Conservation (phyloP, 2,113 vertebrate species). For the Fulica atra region DNA sequence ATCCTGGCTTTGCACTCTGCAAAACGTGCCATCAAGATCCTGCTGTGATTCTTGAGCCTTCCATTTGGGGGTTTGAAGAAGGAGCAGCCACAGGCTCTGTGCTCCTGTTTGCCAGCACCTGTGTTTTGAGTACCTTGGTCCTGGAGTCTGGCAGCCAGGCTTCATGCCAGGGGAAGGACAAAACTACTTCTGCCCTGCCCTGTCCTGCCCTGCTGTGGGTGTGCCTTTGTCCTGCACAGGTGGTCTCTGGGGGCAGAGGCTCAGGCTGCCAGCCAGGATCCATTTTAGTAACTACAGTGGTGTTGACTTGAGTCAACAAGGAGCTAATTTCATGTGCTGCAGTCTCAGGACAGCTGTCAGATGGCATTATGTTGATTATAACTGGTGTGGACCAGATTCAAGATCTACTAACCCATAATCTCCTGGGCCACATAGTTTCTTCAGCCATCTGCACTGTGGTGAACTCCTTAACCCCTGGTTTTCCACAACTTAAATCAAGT, state of each 20-base stretch:
- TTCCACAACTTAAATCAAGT: neutral
- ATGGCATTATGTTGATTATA: slow-evolving; percentile 48
- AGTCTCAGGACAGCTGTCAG: slow-evolving; percentile 49
- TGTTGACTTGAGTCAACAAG: slow-evolving; percentile 15
- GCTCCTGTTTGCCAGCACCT: neutral
- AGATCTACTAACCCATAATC: neutral
- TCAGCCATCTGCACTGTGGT: slow-evolving; percentile 27
- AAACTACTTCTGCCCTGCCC: neutral
- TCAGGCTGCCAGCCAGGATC: slow-evolving; percentile 24
- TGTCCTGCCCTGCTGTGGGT: neutral
- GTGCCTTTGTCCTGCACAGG: neutral
- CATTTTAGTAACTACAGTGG: neutral
- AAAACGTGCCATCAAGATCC: slow-evolving; percentile 15
- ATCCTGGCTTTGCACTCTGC: slow-evolving; percentile 5
- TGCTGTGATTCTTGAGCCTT: neutral
- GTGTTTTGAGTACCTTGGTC: neutral
- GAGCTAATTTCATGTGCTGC: slow-evolving; percentile 7
- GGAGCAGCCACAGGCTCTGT: neutral
- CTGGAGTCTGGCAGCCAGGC: neutral
- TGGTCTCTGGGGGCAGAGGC: neutral
- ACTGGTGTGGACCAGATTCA: slow-evolving; percentile 12
- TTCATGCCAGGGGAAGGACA: accelerated
- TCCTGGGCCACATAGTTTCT: neutral
- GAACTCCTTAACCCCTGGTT: neutral
- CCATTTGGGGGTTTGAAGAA: neutral